A percentile compares a stretch with the other conserved stretches of the same genome.
Conservation (phyloP, 2,113 vertebrate species). For the Fregetta grallaria region DNA sequence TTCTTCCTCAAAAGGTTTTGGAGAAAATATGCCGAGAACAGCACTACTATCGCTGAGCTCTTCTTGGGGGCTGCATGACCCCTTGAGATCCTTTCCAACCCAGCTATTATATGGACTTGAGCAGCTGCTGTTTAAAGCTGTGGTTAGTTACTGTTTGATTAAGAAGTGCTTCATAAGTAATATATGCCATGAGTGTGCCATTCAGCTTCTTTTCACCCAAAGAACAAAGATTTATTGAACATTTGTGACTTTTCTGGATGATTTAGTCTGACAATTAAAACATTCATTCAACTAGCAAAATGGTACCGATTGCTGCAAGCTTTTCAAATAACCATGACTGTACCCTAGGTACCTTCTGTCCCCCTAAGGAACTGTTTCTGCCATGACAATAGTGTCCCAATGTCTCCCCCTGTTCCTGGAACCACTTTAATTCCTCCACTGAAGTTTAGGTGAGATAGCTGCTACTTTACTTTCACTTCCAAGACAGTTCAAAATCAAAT, state of each 20-base stretch:
- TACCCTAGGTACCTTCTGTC: neutral
- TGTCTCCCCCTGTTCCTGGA: neutral
- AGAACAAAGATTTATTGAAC: neutral
- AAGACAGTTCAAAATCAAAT: neutral
- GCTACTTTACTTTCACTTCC: neutral
- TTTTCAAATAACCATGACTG: neutral
- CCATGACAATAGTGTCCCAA: neutral
- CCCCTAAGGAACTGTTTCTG: neutral
- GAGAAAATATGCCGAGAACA: neutral
- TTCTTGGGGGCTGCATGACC: neutral
- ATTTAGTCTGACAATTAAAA: neutral
- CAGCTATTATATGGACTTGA: neutral
- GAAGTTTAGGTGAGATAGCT: neutral
- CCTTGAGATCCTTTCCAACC: neutral
- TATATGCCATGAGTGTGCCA: neutral
- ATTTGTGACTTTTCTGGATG: neutral
- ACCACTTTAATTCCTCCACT: neutral
- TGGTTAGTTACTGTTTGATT: neutral
- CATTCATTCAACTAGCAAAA: neutral
- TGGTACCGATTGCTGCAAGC: fast-evolving
- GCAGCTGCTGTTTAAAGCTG: neutral
- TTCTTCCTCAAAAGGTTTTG: neutral
- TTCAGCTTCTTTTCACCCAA: neutral
- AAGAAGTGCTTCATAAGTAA: neutral
- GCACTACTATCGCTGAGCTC: neutral